phyloP scores from a whole-genome alignment of 2,888 invertebrate species.

The Caenorhabditis virilis region DNA sequence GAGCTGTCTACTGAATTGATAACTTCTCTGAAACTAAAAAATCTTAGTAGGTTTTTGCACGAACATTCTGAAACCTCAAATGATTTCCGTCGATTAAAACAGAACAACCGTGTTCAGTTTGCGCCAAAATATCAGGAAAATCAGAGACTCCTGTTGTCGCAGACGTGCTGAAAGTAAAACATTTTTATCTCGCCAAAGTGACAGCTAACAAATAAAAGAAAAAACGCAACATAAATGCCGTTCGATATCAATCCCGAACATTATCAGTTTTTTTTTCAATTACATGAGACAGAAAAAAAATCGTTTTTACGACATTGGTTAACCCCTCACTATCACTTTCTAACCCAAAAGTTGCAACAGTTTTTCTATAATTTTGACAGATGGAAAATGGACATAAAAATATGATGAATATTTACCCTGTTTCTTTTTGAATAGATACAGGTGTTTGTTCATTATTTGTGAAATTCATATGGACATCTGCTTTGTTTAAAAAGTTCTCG shows the following conservation, averaged over 20 bases:
- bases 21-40: constrained; percentile 50
- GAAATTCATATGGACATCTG: too few species aligned
- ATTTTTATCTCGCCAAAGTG: neutral
- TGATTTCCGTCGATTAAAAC: constrained; percentile 63
- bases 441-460: too few species aligned
- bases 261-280: neutral
- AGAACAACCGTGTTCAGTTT: constrained; percentile 63
- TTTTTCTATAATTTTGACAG: too few species aligned
- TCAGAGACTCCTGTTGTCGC: constrained; percentile 52
- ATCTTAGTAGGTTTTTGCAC: too few species aligned
- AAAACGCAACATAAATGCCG: constrained; percentile 1
- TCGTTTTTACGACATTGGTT: too few species aligned
- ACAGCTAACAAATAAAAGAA: neutral
- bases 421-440: too few species aligned
- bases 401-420: too few species aligned
- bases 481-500: too few species aligned
- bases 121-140: constrained; percentile 64
- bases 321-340: too few species aligned
- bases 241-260: too few species aligned
- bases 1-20: constrained; percentile 53
- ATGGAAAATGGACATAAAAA: neutral
- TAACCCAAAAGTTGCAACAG: too few species aligned
- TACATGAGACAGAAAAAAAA: too few species aligned
- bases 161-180: constrained; percentile 55
- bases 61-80: constrained; percentile 37